Conservation (phyloP, 2,797 vertebrate genomes). For the Anguilla obscura region DNA sequence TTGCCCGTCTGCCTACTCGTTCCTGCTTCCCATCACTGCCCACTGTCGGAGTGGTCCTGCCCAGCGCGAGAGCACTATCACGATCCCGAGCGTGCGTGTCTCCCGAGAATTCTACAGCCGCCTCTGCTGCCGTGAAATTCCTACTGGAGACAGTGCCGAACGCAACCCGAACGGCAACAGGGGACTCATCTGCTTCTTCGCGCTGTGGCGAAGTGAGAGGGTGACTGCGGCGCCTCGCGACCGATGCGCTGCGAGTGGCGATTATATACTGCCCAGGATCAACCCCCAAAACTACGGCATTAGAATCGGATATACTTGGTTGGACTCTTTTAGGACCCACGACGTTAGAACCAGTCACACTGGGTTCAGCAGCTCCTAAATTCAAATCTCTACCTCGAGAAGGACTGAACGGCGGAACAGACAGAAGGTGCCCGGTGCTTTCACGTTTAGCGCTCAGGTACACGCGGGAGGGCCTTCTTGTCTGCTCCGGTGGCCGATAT, state of each 20-base stretch:
- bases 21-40: too few relatives aligned
- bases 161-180: slow-evolving; percentile 28
- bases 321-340: too few relatives aligned
- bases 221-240: slow-evolving; percentile 42
- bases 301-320: neutral
- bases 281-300: neutral
- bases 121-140: too few relatives aligned
- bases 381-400: neutral
- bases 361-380: neutral
- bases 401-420: slow-evolving; percentile 17
- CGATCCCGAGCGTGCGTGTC: too few relatives aligned
- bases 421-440: slow-evolving; percentile 37
- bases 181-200: slow-evolving; percentile 29
- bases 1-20: too few relatives aligned
- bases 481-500: slow-evolving; percentile 60
- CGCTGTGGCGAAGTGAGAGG: too few relatives aligned
- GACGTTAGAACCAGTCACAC: too few relatives aligned
- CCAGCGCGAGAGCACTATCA: too few relatives aligned
- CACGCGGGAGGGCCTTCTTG: slow-evolving; percentile 60
- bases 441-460: slow-evolving; percentile 61
- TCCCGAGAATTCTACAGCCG: too few relatives aligned
- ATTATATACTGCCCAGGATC: too few relatives aligned
- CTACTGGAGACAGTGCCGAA: too few relatives aligned
- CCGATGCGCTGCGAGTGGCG: slow-evolving; percentile 38
- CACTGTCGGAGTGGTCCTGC: too few relatives aligned